Evolutionary conservation across 2,888 invertebrate genomes (phyloP), one percentile per base, ranked within the genome.

Genomic region (Caenorhabditis becei): DNA sequence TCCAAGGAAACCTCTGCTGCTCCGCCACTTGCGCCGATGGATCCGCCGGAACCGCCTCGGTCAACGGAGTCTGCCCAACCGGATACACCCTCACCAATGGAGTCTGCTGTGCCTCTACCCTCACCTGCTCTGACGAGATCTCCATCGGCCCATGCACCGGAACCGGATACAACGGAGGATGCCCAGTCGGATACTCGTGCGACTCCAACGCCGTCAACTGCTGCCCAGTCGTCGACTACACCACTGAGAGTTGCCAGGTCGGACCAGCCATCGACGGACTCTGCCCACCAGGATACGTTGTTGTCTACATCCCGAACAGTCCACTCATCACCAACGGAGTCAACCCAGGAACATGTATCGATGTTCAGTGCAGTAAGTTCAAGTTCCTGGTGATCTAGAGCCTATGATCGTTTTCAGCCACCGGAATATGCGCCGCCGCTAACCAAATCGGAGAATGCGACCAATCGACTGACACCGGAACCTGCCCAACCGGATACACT

Each of bases 61-160:
- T 83, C 62, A 83, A 82, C 61, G 82, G 83, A n/a, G 70, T 79
- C 23, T 91, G 91, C 74, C 84, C 87, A 3, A 53, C 83, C 26
- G 90, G 90, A 49, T 86, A 84, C 79, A 83, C 86, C 1, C 87
- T 89, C 65, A 84, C 83, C 65, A 87, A 87, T 61, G 88, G 89
- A 66, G 84, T 89, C 47, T 91, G 91, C 85, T 91, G 91, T 71
- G 59, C 86, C n/a, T 77, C 69, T 59, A 71, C 77, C 14, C 47
- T 74, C 51, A 77, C 77, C 18, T 83, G 82, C 72, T 59, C 71
- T 11, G 82, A 75, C 65, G 72, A 70, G n/a, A 74, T 77, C 56
- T 78, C 78, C 8, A 75, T 72, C 20, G 86, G 83, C 24, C 82
- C 82, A 71, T 85, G 85, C 63, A 67, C 74, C 63, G 77, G 77